Conservation (phyloP, 2,113 vertebrate species). For the Alligator mississippiensis region DNA sequence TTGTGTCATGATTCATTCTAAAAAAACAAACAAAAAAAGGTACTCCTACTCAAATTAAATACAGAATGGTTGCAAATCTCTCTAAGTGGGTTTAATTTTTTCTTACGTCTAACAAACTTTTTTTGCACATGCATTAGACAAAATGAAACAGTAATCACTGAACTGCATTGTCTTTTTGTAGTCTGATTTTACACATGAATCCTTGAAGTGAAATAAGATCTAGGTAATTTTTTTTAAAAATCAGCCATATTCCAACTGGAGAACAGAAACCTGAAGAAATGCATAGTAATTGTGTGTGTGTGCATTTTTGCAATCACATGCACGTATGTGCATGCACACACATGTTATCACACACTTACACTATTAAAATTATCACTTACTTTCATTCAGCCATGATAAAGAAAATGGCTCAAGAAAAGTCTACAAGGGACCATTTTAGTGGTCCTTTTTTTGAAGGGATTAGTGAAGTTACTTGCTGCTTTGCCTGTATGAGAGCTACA, state of each 20-base stretch:
- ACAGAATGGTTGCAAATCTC: not conserved
- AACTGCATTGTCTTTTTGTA: slow-evolving; percentile 20
- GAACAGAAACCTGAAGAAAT: not conserved
- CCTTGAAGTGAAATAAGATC: slow-evolving; percentile 1
- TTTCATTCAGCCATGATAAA: not conserved
- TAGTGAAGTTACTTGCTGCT: not conserved
- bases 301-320: too few relatives aligned
- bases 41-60: not conserved
- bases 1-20: not conserved
- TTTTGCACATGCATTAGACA: slow-evolving; percentile 34
- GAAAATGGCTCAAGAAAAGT: not conserved
- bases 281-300: not conserved
- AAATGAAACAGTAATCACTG: slow-evolving; percentile 24
- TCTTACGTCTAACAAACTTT: slow-evolving; percentile 19
- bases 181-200: not conserved
- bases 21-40: not conserved
- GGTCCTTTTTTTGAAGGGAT: not conserved
- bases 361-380: not conserved
- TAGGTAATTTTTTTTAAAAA: not conserved
- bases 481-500: not conserved
- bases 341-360: too few relatives aligned
- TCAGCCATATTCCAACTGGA: not conserved
- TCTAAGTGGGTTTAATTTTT: not conserved
- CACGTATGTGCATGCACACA: too few relatives aligned
- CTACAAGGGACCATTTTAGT: not conserved